A percentile compares a stretch with the other conserved stretches of the same genome.
These are phyloP conservation scores for Ecliptopera silaceata DNA, from an alignment of 2,888 invertebrate genomes.

Conservation along the genomic window DNA sequence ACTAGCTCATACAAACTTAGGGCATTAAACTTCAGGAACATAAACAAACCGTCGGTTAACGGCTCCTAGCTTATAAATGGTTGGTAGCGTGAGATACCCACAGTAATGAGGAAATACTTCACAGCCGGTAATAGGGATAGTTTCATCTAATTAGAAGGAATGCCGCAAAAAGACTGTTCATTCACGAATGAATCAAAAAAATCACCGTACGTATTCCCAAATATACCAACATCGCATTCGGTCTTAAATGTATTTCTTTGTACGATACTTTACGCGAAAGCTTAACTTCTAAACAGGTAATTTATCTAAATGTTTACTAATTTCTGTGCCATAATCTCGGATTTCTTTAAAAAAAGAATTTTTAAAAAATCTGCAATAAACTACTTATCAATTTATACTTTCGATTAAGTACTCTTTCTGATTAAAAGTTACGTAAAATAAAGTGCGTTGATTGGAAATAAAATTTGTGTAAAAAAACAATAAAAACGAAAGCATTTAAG, in stretches of 20 bases:
- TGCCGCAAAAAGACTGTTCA: constrained; percentile 11
- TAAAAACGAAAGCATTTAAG: constrained; percentile 25
- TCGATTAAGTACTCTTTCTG: neutral
- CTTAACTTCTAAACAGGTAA: too few species aligned
- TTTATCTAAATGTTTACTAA: too few species aligned
- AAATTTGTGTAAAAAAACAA: constrained; percentile 15
- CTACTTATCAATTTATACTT: neutral
- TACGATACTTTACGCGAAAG: too few species aligned
- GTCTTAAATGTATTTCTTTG: too few species aligned
- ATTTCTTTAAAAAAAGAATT: too few species aligned
- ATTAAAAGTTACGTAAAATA: neutral
- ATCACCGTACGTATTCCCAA: too few species aligned
- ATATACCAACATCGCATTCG: too few species aligned
- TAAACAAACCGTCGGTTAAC: constrained; percentile 19
- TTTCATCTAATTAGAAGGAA: constrained; percentile 22
- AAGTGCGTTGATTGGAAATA: constrained; percentile 11
- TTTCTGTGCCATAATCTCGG: too few species aligned
- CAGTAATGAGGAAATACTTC: constrained; percentile 28
- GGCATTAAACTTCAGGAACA: constrained; percentile 1
- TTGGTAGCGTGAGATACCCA: constrained; percentile 16
- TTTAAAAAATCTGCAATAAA: too few species aligned
- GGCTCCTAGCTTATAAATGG: constrained; percentile 17
- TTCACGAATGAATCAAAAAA: too few species aligned
- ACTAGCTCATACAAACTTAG: neutral
- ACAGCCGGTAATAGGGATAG: constrained; percentile 21